Evolutionary conservation across 2,797 vertebrate genomes (phyloP), one percentile per base, ranked within the genome.

Genomic region (Nothura maculosa): DNA sequence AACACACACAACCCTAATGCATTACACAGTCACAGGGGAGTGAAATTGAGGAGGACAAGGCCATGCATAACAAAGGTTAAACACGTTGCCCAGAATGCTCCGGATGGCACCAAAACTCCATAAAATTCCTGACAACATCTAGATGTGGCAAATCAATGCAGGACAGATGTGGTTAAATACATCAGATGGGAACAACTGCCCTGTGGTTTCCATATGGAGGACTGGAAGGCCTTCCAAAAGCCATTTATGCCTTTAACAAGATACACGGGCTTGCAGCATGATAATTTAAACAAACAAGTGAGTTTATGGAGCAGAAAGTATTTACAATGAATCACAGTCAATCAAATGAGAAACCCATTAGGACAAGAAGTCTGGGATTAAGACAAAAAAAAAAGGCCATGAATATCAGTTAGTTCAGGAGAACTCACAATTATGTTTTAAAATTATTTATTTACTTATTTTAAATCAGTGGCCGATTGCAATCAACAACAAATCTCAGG

Each of bases 251-350:
- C 80, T 85, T 87, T 74, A 78, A 81, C 1, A 17, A 85, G 83
- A 43, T 64, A n/a, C 40, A 27, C 42, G 67, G 87, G 63, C 67
- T 81, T 81, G 67, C 52, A 36, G 76, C 47, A 90, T 57, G 62
- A 58, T 17, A 62, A 79, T 67, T 85, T 42, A 78, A 76, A 87
- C 30, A 52, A 74, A 47, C 40, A 66, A n/a, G 43, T 55, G 80
- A 81, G 72, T 87, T 90, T 88, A 78, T 12, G 52, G 81, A 85
- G 58, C 57, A 85, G 62, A 55, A 81, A 78, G 28, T 85, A 25
- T 63, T 83, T 76, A 57, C 85, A 81, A 87, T 62, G n/a, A 47
- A 81, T 81, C 69, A 62, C 80, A 74, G 28, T 27, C 42, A 7
- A 43, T 24, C 42, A 76, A 54, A 43, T 76, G 38, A 27, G 70